phyloP scores from a whole-genome alignment of 2,113 vertebrate species.

The Actenoides hombroni region DNA sequence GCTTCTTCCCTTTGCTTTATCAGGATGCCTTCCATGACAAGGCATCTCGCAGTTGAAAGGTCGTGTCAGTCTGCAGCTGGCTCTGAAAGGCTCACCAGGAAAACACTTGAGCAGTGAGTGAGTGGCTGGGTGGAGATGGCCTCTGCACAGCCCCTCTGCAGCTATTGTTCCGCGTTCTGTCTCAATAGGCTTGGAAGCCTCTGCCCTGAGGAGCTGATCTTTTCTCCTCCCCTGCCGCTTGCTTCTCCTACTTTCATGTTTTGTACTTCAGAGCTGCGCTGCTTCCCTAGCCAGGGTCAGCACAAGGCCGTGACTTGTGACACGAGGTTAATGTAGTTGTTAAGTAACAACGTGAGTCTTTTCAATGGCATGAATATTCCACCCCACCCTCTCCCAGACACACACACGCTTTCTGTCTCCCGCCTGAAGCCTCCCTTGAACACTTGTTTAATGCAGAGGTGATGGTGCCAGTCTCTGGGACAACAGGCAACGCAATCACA shows the following conservation, averaged over 20 bases:
- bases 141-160: background rate
- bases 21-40: background rate
- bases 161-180: constrained; percentile 13
- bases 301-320: constrained; percentile 64
- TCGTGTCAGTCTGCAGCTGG: background rate
- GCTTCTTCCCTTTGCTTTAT: background rate
- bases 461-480: rapidly evolving
- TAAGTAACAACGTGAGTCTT: constrained; percentile 48
- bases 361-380: constrained; percentile 47
- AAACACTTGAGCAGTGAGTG: background rate
- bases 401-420: background rate
- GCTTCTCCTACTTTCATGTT: constrained; percentile 45
- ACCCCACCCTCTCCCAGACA: background rate
- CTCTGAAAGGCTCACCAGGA: constrained; percentile 33
- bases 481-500: rapidly evolving
- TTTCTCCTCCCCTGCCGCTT: constrained; percentile 28
- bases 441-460: background rate
- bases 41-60: background rate
- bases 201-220: background rate
- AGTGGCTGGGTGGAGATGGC: constrained; percentile 36
- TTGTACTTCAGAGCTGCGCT: constrained; percentile 12
- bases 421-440: background rate
- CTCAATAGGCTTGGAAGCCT: background rate
- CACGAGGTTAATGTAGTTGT: constrained; percentile 60
- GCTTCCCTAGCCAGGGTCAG: constrained; percentile 60